These are phyloP conservation scores for Corythornis leucogaster DNA, from an alignment of 2,797 vertebrate species.

Conservation along the genomic window DNA sequence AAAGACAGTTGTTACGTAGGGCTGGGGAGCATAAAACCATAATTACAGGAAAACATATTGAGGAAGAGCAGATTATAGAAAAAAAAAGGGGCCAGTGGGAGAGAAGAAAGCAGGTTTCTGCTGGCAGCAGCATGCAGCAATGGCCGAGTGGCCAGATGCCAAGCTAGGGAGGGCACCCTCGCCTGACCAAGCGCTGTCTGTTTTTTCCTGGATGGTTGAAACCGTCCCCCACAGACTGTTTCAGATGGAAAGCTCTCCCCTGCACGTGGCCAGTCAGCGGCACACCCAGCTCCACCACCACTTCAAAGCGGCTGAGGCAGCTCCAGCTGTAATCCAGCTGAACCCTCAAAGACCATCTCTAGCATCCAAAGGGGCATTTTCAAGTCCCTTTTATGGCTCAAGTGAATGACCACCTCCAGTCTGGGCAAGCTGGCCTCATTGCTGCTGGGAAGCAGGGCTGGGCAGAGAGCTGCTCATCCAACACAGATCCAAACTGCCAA, in stretches of 20 bases:
- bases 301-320: not conserved
- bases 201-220: not conserved
- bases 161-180: not conserved
- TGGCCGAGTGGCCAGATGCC: rapidly evolving
- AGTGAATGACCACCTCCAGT: not conserved
- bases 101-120: not conserved
- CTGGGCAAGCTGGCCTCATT: rapidly evolving
- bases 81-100: not conserved
- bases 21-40: not conserved
- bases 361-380: not conserved
- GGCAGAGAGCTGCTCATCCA: not conserved
- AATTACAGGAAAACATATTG: not conserved
- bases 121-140: not conserved
- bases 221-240: not conserved
- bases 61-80: not conserved
- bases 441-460: not conserved
- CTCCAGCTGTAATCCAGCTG: not conserved
- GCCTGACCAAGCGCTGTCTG: not conserved
- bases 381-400: not conserved
- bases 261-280: not conserved
- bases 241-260: not conserved
- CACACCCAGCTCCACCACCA: not conserved
- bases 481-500: not conserved
- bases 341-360: not conserved
- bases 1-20: not conserved